These are phyloP conservation scores for Caenorhabditis doughertyi DNA, from an alignment of 2,888 invertebrate genomes.

Conservation along the genomic window DNA sequence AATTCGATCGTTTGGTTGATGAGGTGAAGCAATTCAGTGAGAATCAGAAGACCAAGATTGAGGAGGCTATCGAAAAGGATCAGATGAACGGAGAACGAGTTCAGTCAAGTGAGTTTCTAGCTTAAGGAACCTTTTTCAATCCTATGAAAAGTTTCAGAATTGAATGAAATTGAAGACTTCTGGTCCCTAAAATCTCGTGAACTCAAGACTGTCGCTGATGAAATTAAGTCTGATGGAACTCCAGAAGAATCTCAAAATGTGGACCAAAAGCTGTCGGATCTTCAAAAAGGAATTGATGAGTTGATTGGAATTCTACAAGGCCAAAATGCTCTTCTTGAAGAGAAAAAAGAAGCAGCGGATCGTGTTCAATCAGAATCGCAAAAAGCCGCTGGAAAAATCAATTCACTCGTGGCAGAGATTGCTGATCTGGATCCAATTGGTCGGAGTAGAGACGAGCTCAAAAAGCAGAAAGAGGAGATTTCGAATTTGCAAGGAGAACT, in stretches of 20 bases:
- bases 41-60: slow-evolving; percentile 65
- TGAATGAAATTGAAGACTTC: slow-evolving; percentile 67
- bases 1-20: slow-evolving; percentile 61
- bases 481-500: slow-evolving; percentile 79
- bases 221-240: slow-evolving; percentile 59
- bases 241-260: slow-evolving; percentile 31
- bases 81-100: slow-evolving; percentile 67
- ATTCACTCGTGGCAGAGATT: slow-evolving; percentile 62
- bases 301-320: slow-evolving; percentile 77
- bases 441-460: slow-evolving; percentile 83
- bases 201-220: slow-evolving; percentile 63
- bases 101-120: slow-evolving; percentile 66
- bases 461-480: slow-evolving; percentile 84
- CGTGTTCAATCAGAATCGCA: slow-evolving; percentile 45
- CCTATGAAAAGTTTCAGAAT: slow-evolving; percentile 61
- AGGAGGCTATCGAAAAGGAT: slow-evolving; percentile 63
- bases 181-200: slow-evolving; percentile 71
- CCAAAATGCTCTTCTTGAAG: slow-evolving; percentile 84
- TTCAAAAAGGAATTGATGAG: slow-evolving; percentile 52
- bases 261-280: slow-evolving; percentile 18
- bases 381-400: slow-evolving; percentile 44
- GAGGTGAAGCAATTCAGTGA: slow-evolving; percentile 63
- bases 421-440: slow-evolving; percentile 73
- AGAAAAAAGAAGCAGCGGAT: slow-evolving; percentile 63
- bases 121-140: too few species aligned